These are phyloP conservation scores for Lepidurus arcticus DNA, from an alignment of 1,140 invertebrate species.

Conservation along the genomic window DNA sequence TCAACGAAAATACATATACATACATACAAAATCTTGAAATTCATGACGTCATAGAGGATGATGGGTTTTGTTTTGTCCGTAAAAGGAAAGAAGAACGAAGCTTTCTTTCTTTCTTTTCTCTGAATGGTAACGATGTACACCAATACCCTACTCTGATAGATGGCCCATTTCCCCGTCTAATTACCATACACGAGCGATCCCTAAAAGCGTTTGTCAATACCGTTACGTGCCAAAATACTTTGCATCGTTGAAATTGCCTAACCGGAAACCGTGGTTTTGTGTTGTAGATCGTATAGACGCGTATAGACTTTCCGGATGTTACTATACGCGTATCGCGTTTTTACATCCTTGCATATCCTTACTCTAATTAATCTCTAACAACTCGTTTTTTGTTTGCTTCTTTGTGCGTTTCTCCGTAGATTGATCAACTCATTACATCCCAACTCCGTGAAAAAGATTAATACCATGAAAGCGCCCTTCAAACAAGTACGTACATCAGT, in stretches of 20 bases:
- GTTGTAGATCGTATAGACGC: background rate
- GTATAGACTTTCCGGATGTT: background rate
- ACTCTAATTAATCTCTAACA: background rate
- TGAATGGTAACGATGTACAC: no score
- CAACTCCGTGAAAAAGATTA: slow-evolving; percentile 46
- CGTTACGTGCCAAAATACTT: background rate
- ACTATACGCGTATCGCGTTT: background rate
- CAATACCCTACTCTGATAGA: no score
- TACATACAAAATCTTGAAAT: slow-evolving; percentile 1
- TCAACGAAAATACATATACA: background rate
- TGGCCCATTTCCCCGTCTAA: no score
- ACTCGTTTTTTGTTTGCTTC: background rate
- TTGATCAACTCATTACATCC: slow-evolving; percentile 46
- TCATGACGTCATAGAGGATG: background rate
- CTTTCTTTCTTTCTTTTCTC: background rate
- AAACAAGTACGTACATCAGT: slow-evolving; percentile 44
- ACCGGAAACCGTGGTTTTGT: background rate
- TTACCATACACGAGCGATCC: background rate
- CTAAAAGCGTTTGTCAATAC: background rate
- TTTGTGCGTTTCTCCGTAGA: slow-evolving; percentile 38
- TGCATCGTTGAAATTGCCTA: background rate
- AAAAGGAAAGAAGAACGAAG: slow-evolving; percentile 1
- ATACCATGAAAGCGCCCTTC: slow-evolving; percentile 47
- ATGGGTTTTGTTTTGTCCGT: background rate
- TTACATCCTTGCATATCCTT: background rate